phyloP scores from a whole-genome alignment of 2,888 invertebrate species.

The Pollenia labialis region DNA sequence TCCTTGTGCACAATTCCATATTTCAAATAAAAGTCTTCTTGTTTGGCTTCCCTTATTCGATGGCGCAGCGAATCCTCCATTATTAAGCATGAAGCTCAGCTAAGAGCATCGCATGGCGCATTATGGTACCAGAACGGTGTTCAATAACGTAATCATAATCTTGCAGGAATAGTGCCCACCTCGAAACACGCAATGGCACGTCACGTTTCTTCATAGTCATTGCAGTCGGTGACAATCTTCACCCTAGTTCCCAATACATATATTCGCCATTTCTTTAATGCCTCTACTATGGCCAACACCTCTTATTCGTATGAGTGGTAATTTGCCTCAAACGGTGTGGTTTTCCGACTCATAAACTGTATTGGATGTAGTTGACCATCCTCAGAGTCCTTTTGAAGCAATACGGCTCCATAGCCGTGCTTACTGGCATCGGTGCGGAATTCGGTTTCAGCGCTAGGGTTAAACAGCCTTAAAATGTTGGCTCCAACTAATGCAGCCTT shows the following conservation, averaged over 20 bases:
- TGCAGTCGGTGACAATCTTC: conserved; percentile 69
- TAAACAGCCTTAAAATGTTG: conserved; percentile 51
- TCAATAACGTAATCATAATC: conserved; percentile 5
- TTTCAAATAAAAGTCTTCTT: too few relatives aligned
- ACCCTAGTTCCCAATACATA: conserved; percentile 61
- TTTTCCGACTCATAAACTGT: conserved; percentile 70
- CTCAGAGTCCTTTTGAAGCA: conserved; percentile 67
- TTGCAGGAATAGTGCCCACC: conserved; percentile 48
- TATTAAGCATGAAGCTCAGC: too few relatives aligned
- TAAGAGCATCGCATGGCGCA: too few relatives aligned
- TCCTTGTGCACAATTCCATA: too few relatives aligned
- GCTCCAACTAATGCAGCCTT: too few relatives aligned
- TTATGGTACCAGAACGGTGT: not conserved
- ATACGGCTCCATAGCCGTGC: conserved; percentile 68
- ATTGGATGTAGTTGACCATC: conserved; percentile 63
- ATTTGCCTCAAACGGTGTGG: conserved; percentile 62
- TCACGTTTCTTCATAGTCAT: conserved; percentile 66
- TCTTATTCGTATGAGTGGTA: conserved; percentile 60
- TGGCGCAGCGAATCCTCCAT: too few relatives aligned
- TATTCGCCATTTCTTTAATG: conserved; percentile 75
- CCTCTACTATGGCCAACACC: conserved; percentile 75
- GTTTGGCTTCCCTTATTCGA: too few relatives aligned
- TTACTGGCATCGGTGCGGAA: conserved; percentile 73
- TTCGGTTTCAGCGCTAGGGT: conserved; percentile 69
- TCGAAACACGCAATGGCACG: conserved; percentile 66